These are phyloP conservation scores for Orchestes rusci DNA, from an alignment of 2,888 invertebrate genomes.

Conservation along the genomic window DNA sequence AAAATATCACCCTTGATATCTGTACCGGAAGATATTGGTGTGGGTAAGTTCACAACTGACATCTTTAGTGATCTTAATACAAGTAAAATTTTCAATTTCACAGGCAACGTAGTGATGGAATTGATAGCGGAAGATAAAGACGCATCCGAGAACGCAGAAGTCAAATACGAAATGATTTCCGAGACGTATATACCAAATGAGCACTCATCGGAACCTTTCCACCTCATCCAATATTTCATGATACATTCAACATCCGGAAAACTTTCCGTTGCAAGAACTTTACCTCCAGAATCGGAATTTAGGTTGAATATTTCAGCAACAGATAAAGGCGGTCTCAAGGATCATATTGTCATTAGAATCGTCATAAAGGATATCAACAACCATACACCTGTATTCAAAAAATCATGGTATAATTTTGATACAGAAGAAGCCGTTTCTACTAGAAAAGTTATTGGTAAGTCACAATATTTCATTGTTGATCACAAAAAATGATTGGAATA, in stretches of 20 bases:
- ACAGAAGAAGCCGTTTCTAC: slow-evolving; percentile 72
- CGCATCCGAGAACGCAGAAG: slow-evolving; percentile 59
- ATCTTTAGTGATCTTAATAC: neutral
- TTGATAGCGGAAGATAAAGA: slow-evolving; percentile 68
- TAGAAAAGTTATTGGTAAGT: slow-evolving; percentile 60
- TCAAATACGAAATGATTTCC: slow-evolving; percentile 63
- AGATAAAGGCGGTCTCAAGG: slow-evolving; percentile 68
- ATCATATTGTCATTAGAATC: slow-evolving; percentile 63
- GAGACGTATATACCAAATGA: slow-evolving; percentile 58
- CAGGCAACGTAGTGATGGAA: slow-evolving; percentile 51
- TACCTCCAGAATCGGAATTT: slow-evolving; percentile 70
- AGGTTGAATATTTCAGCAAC: slow-evolving; percentile 66
- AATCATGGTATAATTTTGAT: slow-evolving; percentile 77
- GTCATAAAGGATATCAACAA: slow-evolving; percentile 74
- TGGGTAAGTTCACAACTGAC: slow-evolving; percentile 47
- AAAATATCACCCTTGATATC: slow-evolving; percentile 54
- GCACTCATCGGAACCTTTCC: slow-evolving; percentile 44
- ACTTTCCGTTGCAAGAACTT: slow-evolving; percentile 59
- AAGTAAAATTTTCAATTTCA: slow-evolving; percentile 4
- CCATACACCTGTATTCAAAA: slow-evolving; percentile 74
- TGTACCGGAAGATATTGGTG: slow-evolving; percentile 63
- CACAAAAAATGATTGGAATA: neutral
- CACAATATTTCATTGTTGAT: neutral
- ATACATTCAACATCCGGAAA: slow-evolving; percentile 72
- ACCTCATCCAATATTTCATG: slow-evolving; percentile 61